Evolutionary conservation across 2,797 vertebrate species (phyloP), one percentile per base, ranked within the genome.

Genomic region (Miichthys miiuy): DNA sequence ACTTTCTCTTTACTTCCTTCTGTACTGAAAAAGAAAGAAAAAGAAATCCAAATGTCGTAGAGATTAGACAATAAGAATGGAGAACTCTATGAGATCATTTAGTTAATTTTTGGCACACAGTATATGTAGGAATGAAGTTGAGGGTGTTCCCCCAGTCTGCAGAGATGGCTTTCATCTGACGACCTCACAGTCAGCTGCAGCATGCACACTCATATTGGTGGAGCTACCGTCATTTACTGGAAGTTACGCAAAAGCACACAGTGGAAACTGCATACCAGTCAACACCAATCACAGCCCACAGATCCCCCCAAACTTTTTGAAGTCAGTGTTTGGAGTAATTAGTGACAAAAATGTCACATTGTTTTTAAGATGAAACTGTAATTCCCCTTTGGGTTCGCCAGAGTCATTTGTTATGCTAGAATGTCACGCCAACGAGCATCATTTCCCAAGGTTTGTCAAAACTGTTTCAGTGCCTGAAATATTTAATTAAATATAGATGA

Each of bases 181-280:
- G 46, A 56, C 47, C 51, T 72, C 62, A 65, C 13, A 61, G 73
- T 81, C 51, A 56, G 70, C 81, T 69, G 50, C 68, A 86, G 52
- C 8, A 14, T 23, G 82, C 68, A 76, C 69, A 85, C 75, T 91
- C 90, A 92, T 81, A 65, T 71, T 81, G 86, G 51, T 72, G 80
- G 71, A 62, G 57, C 42, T 27, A 8, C 34, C 18, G 8, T 81
- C 50, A 83, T 57, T 89, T 93, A 86, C 90, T 72, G 83, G 84
- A 91, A 91, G 21, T 79, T 76, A 18, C 30, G 60, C 44, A 72
- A 68, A 85, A 83, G 62, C 60, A 46, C 61, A 57, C 21, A 57
- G 50, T 75, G 74, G 47, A 68, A 48, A 46, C 61, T 72, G 25
- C 71, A 74, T 79, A 20, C 74, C 72, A 82, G 21, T 2, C 2